phyloP scores from a whole-genome alignment of 2,888 invertebrate species.

The Diplazon laetatorius region DNA sequence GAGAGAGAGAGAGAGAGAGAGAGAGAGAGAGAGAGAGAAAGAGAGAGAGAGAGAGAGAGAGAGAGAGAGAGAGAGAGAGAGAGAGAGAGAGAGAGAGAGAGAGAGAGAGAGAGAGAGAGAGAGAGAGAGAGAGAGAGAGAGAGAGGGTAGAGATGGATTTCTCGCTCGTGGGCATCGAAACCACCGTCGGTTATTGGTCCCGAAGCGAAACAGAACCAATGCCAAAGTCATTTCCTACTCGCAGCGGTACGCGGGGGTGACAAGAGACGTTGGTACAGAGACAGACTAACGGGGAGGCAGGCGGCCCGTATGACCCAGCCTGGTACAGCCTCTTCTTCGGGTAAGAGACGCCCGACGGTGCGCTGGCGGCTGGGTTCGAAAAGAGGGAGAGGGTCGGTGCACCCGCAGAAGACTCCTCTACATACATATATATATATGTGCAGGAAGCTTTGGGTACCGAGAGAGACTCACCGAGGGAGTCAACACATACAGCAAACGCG shows the following conservation, averaged over 20 bases:
- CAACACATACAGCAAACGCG: conserved; percentile 8
- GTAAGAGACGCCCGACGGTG: conserved; percentile 42
- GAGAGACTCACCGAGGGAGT: conserved; percentile 15
- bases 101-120: too few relatives aligned
- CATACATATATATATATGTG: background rate
- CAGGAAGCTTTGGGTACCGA: background rate
- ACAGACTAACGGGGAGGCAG: too few relatives aligned
- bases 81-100: too few relatives aligned
- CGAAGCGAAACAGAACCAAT: conserved; percentile 57
- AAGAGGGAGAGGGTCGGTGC: conserved; percentile 66
- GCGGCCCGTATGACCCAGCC: conserved; percentile 48
- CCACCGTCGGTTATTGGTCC: too few relatives aligned
- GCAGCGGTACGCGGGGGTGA: conserved; percentile 40
- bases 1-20: too few relatives aligned
- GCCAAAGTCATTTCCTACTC: conserved; percentile 66
- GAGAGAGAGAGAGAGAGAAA: too few relatives aligned
- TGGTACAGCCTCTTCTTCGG: conserved; percentile 63
- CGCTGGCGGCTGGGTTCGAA: conserved; percentile 36
- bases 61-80: too few relatives aligned
- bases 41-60: too few relatives aligned
- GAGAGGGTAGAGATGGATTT: too few relatives aligned
- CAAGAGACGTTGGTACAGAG: conserved; percentile 29
- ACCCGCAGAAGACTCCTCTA: conserved; percentile 66
- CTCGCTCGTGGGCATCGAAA: conserved; percentile 38
- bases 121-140: too few relatives aligned